Percentiles rank a stretch among this genome's conserved stretches.
These are phyloP conservation scores for Drosophila rellima DNA, from an alignment of 2,888 invertebrate species.

Conservation along the genomic window DNA sequence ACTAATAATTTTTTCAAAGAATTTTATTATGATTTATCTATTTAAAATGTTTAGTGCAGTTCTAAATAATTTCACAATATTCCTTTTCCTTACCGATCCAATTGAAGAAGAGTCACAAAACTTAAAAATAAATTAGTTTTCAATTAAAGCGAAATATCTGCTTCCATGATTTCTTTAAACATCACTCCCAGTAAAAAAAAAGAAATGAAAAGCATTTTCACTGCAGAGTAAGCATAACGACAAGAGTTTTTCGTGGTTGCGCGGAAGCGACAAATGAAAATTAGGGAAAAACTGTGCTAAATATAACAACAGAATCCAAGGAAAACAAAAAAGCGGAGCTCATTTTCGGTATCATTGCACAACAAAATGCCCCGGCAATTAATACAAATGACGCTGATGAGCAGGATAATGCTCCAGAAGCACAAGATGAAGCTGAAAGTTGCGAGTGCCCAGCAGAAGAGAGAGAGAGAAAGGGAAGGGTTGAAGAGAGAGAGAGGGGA, in stretches of 20 bases:
- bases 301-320: conserved; percentile 30
- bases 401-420: conserved; percentile 56
- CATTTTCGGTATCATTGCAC: conserved; percentile 79
- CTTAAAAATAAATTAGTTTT: background rate
- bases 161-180: background rate
- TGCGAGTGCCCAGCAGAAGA: conserved; percentile 22
- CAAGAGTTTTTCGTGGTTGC: conserved; percentile 27
- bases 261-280: conserved; percentile 59
- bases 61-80: no score
- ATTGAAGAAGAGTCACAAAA: background rate
- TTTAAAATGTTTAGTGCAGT: no score
- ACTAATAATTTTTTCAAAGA: no score
- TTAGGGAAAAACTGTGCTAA: conserved; percentile 47
- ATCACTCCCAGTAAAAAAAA: background rate
- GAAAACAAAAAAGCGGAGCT: conserved; percentile 23
- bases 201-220: conserved; percentile 4
- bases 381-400: conserved; percentile 80
- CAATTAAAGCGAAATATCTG: conserved; percentile 3
- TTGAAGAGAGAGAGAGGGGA: background rate
- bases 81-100: background rate
- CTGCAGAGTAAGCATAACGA: background rate
- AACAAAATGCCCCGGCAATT: conserved; percentile 76
- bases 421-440: conserved; percentile 48
- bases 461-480: background rate
- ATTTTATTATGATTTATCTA: no score